Percentiles rank a stretch among this genome's conserved stretches.
Conservation (phyloP, 64 coral and sea anemone genomes). For the Dendronephthya gigantea region DNA sequence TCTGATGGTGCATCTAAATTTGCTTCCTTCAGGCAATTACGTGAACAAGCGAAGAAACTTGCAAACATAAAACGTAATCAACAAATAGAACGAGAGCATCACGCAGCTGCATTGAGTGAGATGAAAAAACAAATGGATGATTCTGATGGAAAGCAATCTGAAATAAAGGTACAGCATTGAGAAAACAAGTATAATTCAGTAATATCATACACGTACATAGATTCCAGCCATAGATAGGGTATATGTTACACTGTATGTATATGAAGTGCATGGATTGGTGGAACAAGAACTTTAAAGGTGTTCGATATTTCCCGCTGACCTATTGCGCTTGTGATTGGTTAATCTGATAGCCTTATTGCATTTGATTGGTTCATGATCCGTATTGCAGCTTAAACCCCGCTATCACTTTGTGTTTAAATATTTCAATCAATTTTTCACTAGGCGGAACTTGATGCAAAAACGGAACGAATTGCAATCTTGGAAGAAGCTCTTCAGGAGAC, state of each 20-base stretch:
- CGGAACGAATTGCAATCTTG: background rate
- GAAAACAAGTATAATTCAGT: too few relatives aligned
- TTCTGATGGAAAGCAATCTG: background rate
- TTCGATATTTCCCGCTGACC: too few relatives aligned
- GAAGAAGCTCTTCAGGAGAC: slow-evolving; percentile 18
- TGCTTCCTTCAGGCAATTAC: background rate
- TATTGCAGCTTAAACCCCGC: too few relatives aligned
- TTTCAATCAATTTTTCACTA: background rate
- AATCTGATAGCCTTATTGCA: too few relatives aligned
- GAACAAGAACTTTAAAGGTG: too few relatives aligned
- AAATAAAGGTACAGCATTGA: slow-evolving; percentile 5
- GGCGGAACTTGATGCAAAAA: background rate
- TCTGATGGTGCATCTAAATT: background rate
- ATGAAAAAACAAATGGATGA: background rate
- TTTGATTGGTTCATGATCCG: too few relatives aligned
- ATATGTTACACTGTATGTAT: too few relatives aligned
- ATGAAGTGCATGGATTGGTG: too few relatives aligned
- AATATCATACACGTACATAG: too few relatives aligned
- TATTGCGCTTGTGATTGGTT: too few relatives aligned
- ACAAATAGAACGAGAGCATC: slow-evolving; percentile 9
- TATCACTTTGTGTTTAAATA: background rate
- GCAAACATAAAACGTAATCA: background rate
- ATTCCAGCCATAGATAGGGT: too few relatives aligned
- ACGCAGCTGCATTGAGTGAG: background rate
- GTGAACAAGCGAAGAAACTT: slow-evolving; percentile 11